These are phyloP conservation scores for Notarius lentiginosus DNA, from an alignment of 2,113 vertebrate genomes.

Conservation along the genomic window DNA sequence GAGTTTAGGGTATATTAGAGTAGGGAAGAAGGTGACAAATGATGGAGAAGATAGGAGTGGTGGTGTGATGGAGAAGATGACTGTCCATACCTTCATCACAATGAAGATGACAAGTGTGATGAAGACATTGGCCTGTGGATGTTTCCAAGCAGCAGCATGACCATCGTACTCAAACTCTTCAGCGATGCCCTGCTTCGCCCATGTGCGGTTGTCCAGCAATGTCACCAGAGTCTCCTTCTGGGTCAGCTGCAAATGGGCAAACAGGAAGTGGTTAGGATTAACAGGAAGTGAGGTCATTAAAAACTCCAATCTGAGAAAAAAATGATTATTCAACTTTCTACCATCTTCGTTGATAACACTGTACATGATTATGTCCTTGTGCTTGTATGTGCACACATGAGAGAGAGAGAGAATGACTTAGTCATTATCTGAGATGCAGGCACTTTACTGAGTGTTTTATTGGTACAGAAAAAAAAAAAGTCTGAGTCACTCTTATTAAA, in stretches of 20 bases:
- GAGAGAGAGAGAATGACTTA: neutral
- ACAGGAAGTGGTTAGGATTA: neutral
- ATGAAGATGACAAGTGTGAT: conserved; percentile 93
- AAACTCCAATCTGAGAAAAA: neutral
- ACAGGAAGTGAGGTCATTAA: conserved; percentile 8
- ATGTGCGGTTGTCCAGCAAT: conserved; percentile 92
- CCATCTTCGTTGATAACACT: neutral
- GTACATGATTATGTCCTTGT: too few species aligned
- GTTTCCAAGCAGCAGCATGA: conserved; percentile 85
- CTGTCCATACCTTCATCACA: conserved; percentile 87
- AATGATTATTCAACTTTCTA: neutral
- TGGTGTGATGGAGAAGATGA: neutral
- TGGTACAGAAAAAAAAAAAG: conserved; percentile 26
- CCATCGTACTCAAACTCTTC: conserved; percentile 87
- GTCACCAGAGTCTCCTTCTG: conserved; percentile 95
- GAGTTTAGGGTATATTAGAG: neutral
- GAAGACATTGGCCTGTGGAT: conserved; percentile 89
- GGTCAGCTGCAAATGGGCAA: conserved; percentile 78
- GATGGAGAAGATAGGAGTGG: neutral
- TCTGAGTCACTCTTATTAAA: conserved; percentile 35
- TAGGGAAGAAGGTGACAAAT: neutral
- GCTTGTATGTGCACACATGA: too few species aligned
- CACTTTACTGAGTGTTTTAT: neutral
- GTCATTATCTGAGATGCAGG: neutral
- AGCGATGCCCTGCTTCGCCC: conserved; percentile 85